Evolutionary conservation across 2,113 vertebrate genomes (phyloP).

Genomic region (Bubalus kerabau): DNA sequence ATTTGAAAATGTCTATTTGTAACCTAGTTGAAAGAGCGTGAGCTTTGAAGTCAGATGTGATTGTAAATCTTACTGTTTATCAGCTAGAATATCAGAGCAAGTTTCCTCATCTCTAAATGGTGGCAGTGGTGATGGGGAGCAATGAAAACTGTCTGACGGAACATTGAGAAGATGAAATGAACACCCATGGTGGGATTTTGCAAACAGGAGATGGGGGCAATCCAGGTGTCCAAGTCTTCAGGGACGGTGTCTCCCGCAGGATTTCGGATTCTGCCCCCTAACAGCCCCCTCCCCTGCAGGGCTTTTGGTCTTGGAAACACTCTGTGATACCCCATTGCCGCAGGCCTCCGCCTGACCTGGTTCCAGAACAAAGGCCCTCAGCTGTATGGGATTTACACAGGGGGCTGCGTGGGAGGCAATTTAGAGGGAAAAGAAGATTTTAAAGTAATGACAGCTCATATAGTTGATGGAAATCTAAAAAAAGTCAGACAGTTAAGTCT

Average conservation of each 20-base stretch:
- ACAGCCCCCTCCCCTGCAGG: not conserved
- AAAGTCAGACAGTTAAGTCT: not conserved
- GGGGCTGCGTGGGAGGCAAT: not conserved
- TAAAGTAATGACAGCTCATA: not conserved
- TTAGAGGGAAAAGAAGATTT: not conserved
- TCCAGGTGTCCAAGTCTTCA: rapidly evolving
- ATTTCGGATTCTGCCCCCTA: not conserved
- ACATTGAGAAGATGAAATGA: not conserved
- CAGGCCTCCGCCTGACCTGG: not conserved
- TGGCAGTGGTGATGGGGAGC: not conserved
- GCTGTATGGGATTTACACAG: not conserved
- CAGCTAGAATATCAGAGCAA: not conserved
- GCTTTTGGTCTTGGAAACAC: not conserved
- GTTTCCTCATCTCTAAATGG: not conserved
- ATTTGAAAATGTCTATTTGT: not conserved
- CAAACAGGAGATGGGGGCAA: not conserved
- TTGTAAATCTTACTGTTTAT: not conserved
- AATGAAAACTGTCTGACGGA: not conserved
- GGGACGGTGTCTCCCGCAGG: not conserved
- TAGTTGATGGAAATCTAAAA: not conserved
- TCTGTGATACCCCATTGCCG: not conserved
- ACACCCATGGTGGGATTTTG: not conserved
- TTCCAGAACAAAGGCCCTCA: not conserved
- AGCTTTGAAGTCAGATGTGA: not conserved
- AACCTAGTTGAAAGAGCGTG: not conserved